Evolutionary conservation across 2,888 invertebrate genomes (phyloP).

Genomic region (Calameuta filiformis): DNA sequence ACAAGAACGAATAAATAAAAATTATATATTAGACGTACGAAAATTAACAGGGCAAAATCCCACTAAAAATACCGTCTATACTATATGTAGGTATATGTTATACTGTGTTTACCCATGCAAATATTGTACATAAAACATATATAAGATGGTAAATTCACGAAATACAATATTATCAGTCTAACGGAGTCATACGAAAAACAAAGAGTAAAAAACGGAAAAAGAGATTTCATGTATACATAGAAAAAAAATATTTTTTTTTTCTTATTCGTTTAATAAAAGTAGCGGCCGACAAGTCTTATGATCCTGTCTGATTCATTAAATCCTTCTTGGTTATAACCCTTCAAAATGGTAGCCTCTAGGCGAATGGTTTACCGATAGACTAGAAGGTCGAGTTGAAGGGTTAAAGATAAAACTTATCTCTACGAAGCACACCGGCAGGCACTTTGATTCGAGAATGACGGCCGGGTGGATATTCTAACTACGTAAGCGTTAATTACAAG

Average conservation of each 20-base stretch:
- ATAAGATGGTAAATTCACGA: not conserved
- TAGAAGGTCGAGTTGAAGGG: not conserved
- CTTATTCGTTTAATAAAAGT: not conserved
- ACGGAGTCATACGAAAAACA: not conserved
- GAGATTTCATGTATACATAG: not conserved
- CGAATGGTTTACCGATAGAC: not conserved
- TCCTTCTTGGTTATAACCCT: not conserved
- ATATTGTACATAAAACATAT: not conserved
- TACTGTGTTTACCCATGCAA: too few relatives aligned
- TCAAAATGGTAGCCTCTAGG: not conserved
- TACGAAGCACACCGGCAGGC: not conserved
- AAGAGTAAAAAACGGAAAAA: not conserved
- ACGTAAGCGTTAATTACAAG: constrained; percentile 1
- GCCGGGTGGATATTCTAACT: not conserved
- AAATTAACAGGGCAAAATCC: not conserved
- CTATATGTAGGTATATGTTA: too few relatives aligned
- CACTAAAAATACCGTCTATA: not conserved
- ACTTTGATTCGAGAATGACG: not conserved
- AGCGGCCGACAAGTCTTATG: not conserved
- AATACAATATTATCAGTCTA: not conserved
- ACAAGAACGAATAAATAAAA: not conserved
- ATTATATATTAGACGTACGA: not conserved
- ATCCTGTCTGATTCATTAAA: not conserved
- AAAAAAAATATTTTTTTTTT: not conserved
- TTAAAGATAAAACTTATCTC: not conserved